A percentile compares a stretch with the other conserved stretches of the same genome.
Evolutionary conservation across 2,797 vertebrate species (phyloP).

Genomic region (Darevskia nairensis): DNA sequence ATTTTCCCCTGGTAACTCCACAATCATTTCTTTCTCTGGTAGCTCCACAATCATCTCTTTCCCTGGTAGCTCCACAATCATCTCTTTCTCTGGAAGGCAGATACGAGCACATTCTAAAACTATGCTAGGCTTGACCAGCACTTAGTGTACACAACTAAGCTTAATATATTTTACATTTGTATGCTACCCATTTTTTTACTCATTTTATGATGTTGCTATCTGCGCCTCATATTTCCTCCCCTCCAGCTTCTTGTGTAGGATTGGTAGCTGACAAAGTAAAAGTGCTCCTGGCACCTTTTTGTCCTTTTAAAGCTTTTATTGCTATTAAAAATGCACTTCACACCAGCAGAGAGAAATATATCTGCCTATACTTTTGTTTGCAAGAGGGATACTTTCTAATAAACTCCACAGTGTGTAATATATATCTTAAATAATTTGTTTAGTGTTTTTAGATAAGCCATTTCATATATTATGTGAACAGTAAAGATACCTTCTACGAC

Average conservation of each 20-base stretch:
- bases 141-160: neutral
- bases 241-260: neutral
- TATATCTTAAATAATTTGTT: neutral
- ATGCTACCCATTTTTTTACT: neutral
- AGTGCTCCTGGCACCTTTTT: no score
- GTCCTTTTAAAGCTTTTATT: neutral
- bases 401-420: neutral
- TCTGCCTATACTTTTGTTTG: neutral
- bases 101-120: conserved; percentile 17
- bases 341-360: neutral
- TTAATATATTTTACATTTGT: neutral
- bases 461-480: conserved; percentile 24
- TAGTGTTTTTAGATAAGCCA: conserved; percentile 8
- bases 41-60: conserved; percentile 2
- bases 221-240: neutral
- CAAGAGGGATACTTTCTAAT: neutral
- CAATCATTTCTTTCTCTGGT: neutral
- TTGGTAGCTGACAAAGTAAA: neutral
- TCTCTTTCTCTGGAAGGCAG: conserved; percentile 4
- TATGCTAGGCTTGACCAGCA: neutral
- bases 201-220: neutral
- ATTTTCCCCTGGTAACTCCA: conserved; percentile 5
- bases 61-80: neutral
- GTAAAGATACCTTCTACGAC: conserved; percentile 38
- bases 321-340: neutral